phyloP scores from a whole-genome alignment of 1,140 invertebrate genomes.

The Lethrus apterus region DNA sequence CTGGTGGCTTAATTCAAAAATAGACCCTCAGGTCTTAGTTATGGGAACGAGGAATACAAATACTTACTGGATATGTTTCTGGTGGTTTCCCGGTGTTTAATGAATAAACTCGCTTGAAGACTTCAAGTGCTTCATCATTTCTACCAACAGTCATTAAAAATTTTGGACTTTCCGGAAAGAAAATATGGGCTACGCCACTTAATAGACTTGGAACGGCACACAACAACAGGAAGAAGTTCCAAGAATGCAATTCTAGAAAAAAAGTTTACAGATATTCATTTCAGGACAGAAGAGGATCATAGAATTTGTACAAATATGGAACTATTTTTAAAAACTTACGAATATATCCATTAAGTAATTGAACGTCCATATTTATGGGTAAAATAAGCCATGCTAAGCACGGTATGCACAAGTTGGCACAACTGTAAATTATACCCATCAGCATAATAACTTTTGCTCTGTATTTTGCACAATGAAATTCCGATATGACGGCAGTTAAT shows the following conservation, averaged over 20 bases:
- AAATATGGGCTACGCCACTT: constrained; percentile 52
- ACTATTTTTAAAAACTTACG: constrained; percentile 29
- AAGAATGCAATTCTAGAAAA: constrained; percentile 53
- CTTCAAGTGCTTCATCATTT: constrained; percentile 56
- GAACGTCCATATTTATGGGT: constrained; percentile 38
- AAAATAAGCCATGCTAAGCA: constrained; percentile 49
- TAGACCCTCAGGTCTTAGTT: too few species aligned
- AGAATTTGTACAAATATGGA: too few species aligned
- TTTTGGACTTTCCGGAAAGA: constrained; percentile 75
- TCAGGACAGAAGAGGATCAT: too few species aligned
- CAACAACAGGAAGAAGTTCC: constrained; percentile 66
- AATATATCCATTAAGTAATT: constrained; percentile 28
- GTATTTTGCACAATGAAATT: constrained; percentile 56
- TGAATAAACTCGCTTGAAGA: constrained; percentile 52
- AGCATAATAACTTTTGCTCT: constrained; percentile 56
- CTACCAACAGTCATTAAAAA: constrained; percentile 67
- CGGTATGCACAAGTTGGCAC: constrained; percentile 48
- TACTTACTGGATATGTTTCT: constrained; percentile 56
- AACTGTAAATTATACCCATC: constrained; percentile 53
- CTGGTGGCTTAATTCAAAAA: too few species aligned
- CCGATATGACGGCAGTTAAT: constrained; percentile 60
- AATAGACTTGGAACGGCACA: constrained; percentile 58
- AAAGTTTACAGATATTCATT: constrained; percentile 4
- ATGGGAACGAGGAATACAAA: too few species aligned
- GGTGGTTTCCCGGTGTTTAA: constrained; percentile 53